Conservation (phyloP, 2,888 invertebrate genomes). For the Apotomis capreana region DNA sequence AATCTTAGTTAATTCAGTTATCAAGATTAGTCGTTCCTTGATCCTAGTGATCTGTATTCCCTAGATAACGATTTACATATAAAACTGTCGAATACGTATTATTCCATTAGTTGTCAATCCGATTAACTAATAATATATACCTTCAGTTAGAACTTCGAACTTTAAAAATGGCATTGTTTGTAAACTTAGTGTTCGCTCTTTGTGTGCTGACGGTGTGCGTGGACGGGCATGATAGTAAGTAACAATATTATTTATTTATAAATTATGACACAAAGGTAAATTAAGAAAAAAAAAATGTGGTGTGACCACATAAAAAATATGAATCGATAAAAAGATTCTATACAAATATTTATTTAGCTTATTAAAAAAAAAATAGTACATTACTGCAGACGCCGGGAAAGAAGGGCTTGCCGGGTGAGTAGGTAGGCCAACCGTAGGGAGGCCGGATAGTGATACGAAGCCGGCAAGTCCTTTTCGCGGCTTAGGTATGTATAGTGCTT, state of each 20-base stretch:
- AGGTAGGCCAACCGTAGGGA: too few species aligned
- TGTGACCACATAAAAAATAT: too few species aligned
- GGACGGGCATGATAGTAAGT: slow-evolving; percentile 31
- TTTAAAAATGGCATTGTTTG: slow-evolving; percentile 12
- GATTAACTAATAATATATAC: neutral
- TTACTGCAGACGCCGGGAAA: too few species aligned
- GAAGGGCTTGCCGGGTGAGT: too few species aligned
- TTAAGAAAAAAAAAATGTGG: too few species aligned
- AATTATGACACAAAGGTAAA: too few species aligned
- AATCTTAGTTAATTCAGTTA: slow-evolving; percentile 27
- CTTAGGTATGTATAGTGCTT: too few species aligned
- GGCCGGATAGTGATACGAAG: too few species aligned
- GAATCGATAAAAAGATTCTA: too few species aligned
- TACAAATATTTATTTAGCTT: neutral
- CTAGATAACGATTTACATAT: slow-evolving; percentile 34
- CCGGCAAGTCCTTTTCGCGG: too few species aligned
- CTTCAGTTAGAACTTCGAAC: slow-evolving; percentile 1
- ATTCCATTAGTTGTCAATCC: slow-evolving; percentile 8
- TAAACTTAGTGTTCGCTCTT: slow-evolving; percentile 28
- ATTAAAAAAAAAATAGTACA: too few species aligned
- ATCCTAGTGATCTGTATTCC: slow-evolving; percentile 28
- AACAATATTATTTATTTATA: neutral
- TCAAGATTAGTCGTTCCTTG: slow-evolving; percentile 23
- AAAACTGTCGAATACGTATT: slow-evolving; percentile 19
- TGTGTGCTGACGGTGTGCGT: neutral